phyloP scores from a whole-genome alignment of 2,797 vertebrate species.

The Peromyscus melanophrys region DNA sequence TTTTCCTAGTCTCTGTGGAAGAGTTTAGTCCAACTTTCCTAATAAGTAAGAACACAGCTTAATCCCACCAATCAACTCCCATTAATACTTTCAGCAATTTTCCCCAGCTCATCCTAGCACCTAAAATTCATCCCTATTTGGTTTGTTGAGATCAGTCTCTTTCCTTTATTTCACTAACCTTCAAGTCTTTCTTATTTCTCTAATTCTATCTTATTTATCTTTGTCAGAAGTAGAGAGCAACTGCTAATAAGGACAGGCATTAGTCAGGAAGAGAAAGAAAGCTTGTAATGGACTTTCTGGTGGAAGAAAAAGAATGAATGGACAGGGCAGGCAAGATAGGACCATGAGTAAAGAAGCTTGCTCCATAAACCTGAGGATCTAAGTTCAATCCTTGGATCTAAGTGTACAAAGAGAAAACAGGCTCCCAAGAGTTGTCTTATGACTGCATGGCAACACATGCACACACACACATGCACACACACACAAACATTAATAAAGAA shows the following conservation, averaged over 20 bases:
- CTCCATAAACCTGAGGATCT: background rate
- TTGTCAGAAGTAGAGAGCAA: background rate
- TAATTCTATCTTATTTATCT: conserved; percentile 14
- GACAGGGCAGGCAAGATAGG: background rate
- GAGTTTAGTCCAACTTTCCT: background rate
- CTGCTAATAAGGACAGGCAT: background rate
- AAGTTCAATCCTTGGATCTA: background rate
- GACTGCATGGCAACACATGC: background rate
- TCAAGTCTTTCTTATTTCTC: background rate
- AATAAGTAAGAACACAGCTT: background rate
- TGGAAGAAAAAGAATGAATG: background rate
- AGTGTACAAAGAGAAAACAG: background rate
- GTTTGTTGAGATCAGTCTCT: background rate
- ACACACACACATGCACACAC: too few species aligned
- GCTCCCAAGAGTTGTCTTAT: background rate
- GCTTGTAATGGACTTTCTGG: background rate
- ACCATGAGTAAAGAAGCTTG: background rate
- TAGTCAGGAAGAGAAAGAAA: background rate
- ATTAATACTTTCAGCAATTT: fast-evolving
- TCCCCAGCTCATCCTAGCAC: background rate
- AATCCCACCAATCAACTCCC: background rate
- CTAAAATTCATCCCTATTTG: background rate
- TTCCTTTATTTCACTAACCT: background rate
- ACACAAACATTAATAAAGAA: background rate
- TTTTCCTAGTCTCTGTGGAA: background rate